Conservation (phyloP, 2,888 invertebrate genomes). For the Lepetodrilus schrolli region DNA sequence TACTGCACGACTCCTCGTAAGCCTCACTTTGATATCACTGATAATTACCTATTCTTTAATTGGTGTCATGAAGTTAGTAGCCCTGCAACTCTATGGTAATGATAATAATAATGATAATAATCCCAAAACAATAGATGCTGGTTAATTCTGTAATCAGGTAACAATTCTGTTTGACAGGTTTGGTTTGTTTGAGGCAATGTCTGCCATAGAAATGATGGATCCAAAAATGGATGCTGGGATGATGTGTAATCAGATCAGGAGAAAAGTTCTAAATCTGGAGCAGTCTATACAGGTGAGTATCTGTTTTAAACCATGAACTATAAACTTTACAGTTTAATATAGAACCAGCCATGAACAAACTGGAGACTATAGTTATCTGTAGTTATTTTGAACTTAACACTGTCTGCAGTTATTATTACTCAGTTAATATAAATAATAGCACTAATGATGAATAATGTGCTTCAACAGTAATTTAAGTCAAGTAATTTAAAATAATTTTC, state of each 20-base stretch:
- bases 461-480: background rate
- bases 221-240: constrained; percentile 99
- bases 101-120: background rate
- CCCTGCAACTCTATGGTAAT: background rate
- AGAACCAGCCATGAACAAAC: too few species aligned
- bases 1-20: constrained; percentile 91
- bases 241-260: constrained; percentile 87
- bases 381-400: too few species aligned
- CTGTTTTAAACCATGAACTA: too few species aligned
- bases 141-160: background rate
- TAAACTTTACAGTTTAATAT: too few species aligned
- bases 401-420: too few species aligned
- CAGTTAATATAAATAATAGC: too few species aligned
- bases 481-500: too few species aligned
- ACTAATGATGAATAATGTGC: too few species aligned
- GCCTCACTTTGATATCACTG: constrained; percentile 32
- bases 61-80: background rate
- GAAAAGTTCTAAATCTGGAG: constrained; percentile 88
- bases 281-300: constrained; percentile 87
- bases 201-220: constrained; percentile 99
- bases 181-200: constrained; percentile 96
- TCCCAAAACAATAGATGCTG: too few species aligned
- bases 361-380: too few species aligned
- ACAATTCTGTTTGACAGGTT: constrained; percentile 59
- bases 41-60: background rate